Percentiles rank a stretch among this genome's conserved stretches.
These are phyloP conservation scores for Gopherus evgoodei DNA, from an alignment of 2,113 vertebrate species.

Conservation along the genomic window DNA sequence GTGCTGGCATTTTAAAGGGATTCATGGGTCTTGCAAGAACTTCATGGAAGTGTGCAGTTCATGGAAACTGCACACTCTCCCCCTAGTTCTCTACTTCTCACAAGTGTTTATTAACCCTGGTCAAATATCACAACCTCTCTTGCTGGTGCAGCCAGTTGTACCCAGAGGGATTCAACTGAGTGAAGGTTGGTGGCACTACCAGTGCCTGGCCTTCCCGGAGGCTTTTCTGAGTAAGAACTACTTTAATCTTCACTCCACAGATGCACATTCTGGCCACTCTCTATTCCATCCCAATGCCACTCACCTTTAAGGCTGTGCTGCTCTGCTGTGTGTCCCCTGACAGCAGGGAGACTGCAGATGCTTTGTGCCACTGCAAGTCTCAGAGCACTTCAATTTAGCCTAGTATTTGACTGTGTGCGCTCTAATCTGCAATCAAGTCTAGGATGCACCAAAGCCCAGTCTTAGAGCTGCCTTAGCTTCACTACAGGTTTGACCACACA, in stretches of 20 bases:
- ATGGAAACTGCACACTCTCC: not conserved
- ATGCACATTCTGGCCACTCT: accelerated
- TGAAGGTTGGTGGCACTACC: not conserved
- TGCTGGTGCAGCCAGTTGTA: not conserved
- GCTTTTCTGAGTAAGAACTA: not conserved
- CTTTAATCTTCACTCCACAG: not conserved
- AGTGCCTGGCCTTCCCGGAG: not conserved
- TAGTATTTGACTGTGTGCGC: not conserved
- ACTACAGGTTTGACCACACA: accelerated
- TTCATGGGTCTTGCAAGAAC: not conserved
- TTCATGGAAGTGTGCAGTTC: accelerated
- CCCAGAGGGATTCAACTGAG: not conserved
- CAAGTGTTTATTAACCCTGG: not conserved
- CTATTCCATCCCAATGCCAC: not conserved
- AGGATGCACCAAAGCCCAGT: not conserved
- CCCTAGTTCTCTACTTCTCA: not conserved
- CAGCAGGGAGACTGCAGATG: accelerated
- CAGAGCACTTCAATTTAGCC: not conserved
- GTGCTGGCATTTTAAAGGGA: conserved; percentile 3
- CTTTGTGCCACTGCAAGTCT: not conserved
- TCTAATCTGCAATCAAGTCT: not conserved
- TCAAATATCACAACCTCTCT: not conserved
- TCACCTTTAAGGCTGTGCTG: not conserved
- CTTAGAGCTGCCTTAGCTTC: not conserved
- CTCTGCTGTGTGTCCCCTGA: not conserved